These are phyloP conservation scores for Ramphastos sulfuratus DNA, from an alignment of 2,113 vertebrate species.

Conservation along the genomic window DNA sequence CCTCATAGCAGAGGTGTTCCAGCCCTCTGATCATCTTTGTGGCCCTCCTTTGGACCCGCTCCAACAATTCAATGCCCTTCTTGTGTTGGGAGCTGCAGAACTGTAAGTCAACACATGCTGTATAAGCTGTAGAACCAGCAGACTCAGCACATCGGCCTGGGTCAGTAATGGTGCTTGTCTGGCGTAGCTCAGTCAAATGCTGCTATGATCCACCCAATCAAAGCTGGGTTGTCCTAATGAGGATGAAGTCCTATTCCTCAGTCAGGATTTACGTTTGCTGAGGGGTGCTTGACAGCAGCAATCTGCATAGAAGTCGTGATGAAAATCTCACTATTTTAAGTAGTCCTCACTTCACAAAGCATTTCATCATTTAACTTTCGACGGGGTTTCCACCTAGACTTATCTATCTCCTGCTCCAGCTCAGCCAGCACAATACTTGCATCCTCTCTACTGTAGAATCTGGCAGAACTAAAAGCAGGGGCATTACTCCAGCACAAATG, in stretches of 20 bases:
- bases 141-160: neutral
- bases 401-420: neutral
- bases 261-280: neutral
- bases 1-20: no score
- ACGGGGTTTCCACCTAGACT: neutral
- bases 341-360: neutral
- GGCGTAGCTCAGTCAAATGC: no score
- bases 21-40: no score
- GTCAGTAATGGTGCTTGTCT: neutral
- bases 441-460: neutral
- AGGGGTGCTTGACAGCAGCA: neutral
- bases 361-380: neutral
- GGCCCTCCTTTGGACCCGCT: no score
- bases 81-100: no score
- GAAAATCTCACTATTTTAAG: neutral
- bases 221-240: neutral
- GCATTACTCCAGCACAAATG: neutral
- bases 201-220: neutral
- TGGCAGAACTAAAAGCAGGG: neutral
- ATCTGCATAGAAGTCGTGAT: accelerated
- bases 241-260: neutral
- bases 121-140: neutral
- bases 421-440: neutral
- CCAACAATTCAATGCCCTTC: no score
- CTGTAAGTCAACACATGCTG: neutral